These are phyloP conservation scores for Pocillopora verrucosa DNA, from an alignment of 64 coral and sea anemone genomes.

Conservation along the genomic window DNA sequence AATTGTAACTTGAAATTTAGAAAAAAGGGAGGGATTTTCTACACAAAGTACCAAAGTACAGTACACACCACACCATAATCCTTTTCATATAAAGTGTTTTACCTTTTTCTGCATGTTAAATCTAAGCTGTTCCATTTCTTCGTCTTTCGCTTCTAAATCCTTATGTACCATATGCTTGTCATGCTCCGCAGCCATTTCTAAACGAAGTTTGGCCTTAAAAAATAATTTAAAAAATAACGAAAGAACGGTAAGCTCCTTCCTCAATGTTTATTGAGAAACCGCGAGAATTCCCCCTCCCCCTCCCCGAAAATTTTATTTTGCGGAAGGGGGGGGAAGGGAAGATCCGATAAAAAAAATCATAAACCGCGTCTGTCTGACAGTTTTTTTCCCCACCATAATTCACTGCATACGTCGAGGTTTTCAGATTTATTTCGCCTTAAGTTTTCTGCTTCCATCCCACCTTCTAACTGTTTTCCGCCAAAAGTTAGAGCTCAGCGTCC, in stretches of 20 bases:
- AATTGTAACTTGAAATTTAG: no score
- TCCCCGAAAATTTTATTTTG: no score
- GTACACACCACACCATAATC: no score
- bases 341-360: no score
- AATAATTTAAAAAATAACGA: neutral
- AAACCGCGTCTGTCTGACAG: neutral
- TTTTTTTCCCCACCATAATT: neutral
- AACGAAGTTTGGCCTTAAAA: constrained; percentile 75
- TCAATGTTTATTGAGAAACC: no score
- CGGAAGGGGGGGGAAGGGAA: no score
- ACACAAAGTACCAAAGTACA: no score
- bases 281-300: no score
- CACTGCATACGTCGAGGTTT: neutral
- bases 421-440: neutral
- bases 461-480: no score
- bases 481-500: no score
- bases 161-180: constrained; percentile 82
- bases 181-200: constrained; percentile 89
- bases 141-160: constrained; percentile 83
- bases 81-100: neutral
- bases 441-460: no score
- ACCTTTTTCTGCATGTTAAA: constrained; percentile 82
- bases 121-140: constrained; percentile 87
- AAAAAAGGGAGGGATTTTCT: no score
- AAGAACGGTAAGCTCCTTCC: neutral